Base-by-base conservation (phyloP, 1,140 invertebrate genomes). In the Elysia chlorotica region DNA sequence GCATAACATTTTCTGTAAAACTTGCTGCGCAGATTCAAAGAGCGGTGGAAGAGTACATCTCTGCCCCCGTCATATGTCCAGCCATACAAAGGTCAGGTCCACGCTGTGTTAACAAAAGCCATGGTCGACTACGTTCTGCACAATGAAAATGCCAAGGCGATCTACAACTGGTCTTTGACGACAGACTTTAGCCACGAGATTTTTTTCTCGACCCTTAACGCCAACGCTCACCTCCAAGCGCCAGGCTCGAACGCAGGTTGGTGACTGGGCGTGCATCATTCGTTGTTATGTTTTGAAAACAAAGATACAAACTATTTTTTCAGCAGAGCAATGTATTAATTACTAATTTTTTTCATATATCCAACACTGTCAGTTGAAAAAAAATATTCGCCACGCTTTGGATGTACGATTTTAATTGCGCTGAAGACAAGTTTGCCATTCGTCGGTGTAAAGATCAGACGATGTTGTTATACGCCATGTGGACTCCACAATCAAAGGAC, bases 121-220 rank as follows among this genome's bases (percentile, higher is more conserved):
- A 84, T 77, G 53, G 78, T 83, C 36, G 73, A 82, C 54, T 85
- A 76, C 66, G 65, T 80, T 33, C 25, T 81, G 37, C 67, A 76
- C 30, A 74, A 74, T 33, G 35, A 61, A 36, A 68, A 66, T 36
- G 76, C 80, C 25, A 35, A 63, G 23, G 76, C 76, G 2, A 73
- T 86, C n/a, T 38, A 78, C 0, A 65, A 82, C 0, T 85, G 83
- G 83, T 61, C 76, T 23, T 70, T 48, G 56, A 68, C 79, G 3
- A 80, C 79, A 0, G 71, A 54, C 3, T 73, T 77, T 28, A 83
- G 83, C 4, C 83, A 86, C 61, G 85, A 86, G 73, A 76, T 73
- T 2, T 81, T 80, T 48, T 85, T 82, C 62, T 54, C 75, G 2
- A 74, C 77, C 19, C 48, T 82, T 23, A 82, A 82, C 54, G 70